Percentiles rank a stretch among this genome's conserved stretches.
phyloP scores from a whole-genome alignment of 2,113 vertebrate genomes.

The Chascanopsetta lugubris region DNA sequence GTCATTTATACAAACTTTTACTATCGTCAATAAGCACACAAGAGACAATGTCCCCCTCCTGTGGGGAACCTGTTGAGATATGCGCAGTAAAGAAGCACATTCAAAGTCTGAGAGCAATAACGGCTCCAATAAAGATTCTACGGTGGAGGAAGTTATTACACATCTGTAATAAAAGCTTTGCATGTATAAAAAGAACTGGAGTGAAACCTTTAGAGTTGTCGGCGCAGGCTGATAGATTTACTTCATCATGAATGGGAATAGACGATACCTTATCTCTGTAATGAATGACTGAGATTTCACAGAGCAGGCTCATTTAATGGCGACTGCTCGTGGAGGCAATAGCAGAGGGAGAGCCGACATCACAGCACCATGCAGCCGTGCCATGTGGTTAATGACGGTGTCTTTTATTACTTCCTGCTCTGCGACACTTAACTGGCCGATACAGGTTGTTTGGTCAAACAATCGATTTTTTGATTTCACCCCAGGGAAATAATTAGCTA shows the following conservation, averaged over 20 bases:
- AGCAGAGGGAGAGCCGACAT: neutral
- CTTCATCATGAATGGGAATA: neutral
- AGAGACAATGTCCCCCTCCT: neutral
- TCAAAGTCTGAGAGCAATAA: neutral
- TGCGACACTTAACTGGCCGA: constrained; percentile 12
- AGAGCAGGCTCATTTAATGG: neutral
- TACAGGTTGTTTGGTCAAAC: neutral
- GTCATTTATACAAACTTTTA: neutral
- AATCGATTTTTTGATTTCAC: no score
- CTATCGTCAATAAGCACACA: neutral
- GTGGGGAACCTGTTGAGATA: no score
- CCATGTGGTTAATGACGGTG: constrained; percentile 23
- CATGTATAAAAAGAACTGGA: neutral
- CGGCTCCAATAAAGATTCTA: neutral
- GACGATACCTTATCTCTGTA: neutral
- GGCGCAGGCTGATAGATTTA: neutral
- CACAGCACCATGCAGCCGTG: constrained; percentile 1
- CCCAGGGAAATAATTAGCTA: no score
- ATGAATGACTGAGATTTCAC: neutral
- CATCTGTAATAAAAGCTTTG: neutral
- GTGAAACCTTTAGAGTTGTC: neutral
- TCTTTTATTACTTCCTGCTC: constrained; percentile 48
- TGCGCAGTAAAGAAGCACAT: no score
- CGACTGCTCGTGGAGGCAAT: neutral
- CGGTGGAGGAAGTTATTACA: neutral